Conservation (phyloP, 1,140 invertebrate species). For the Centruroides vittatus region DNA sequence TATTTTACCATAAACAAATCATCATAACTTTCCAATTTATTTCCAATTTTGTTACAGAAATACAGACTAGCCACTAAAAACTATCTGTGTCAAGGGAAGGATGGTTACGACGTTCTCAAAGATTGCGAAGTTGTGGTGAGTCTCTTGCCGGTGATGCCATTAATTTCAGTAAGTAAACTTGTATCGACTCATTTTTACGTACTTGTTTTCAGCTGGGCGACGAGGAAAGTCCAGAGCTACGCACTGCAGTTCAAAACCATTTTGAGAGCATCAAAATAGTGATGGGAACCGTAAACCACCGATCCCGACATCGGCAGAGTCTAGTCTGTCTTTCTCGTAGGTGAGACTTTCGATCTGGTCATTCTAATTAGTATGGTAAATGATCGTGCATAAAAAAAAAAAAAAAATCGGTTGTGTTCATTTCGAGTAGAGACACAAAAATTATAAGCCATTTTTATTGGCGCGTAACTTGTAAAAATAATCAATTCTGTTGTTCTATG, state of each 20-base stretch:
- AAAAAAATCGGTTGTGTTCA: no score
- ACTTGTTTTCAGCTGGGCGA: conserved; percentile 45
- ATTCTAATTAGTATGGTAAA: no score
- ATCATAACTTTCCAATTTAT: no score
- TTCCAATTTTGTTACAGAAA: conserved; percentile 22
- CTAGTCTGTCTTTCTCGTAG: conserved; percentile 59
- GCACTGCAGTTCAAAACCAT: conserved; percentile 70
- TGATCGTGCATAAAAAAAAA: no score
- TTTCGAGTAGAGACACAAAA: no score
- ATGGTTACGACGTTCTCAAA: conserved; percentile 68
- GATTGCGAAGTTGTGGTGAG: conserved; percentile 52
- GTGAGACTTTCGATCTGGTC: conserved; percentile 25
- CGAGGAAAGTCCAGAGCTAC: conserved; percentile 65
- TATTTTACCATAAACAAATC: no score
- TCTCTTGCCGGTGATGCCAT: conserved; percentile 1
- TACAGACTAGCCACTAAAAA: conserved; percentile 69
- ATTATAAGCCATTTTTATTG: no score
- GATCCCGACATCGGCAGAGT: conserved; percentile 65
- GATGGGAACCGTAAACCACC: conserved; percentile 46
- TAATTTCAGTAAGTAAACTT: no score
- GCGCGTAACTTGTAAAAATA: no score
- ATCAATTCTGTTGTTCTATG: no score
- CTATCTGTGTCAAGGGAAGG: conserved; percentile 54
- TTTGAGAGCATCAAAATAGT: conserved; percentile 69
- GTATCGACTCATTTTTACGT: no score